These are phyloP conservation scores for Chloroceryle amazona DNA, from an alignment of 2,797 vertebrate species.

Conservation along the genomic window DNA sequence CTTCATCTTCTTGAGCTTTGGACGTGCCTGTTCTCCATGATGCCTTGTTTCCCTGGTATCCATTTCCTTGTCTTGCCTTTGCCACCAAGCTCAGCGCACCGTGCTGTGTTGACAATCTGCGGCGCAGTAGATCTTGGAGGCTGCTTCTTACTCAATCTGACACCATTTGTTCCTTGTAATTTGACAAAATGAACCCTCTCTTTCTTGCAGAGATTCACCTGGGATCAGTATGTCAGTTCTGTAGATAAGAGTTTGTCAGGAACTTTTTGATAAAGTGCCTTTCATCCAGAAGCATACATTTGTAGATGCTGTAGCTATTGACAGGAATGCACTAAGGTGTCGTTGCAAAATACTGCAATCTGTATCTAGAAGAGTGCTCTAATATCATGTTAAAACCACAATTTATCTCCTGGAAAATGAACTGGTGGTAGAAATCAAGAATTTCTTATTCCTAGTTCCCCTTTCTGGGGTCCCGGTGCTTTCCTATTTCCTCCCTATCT, in stretches of 20 bases:
- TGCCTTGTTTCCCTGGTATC: background rate
- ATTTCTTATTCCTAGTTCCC: background rate
- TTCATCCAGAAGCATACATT: constrained; percentile 9
- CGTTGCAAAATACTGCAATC: constrained; percentile 29
- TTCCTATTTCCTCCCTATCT: background rate
- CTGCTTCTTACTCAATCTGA: background rate
- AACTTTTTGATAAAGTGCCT: constrained; percentile 16
- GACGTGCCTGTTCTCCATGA: background rate
- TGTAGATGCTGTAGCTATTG: constrained; percentile 10
- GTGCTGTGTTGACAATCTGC: background rate
- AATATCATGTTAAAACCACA: background rate
- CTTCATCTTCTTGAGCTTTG: background rate
- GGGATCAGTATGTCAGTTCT: background rate
- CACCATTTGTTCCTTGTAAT: background rate
- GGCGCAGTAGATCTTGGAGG: background rate
- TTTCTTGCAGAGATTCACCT: background rate
- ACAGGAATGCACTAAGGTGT: background rate
- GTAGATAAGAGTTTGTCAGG: constrained; percentile 6
- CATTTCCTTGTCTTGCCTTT: background rate
- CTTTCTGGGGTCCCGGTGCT: background rate
- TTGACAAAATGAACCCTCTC: background rate
- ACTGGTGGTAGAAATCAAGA: background rate
- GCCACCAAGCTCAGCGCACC: background rate
- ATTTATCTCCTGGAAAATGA: background rate
- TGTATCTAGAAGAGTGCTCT: background rate